Evolutionary conservation across 2,888 invertebrate genomes (phyloP).

Genomic region (Lasioglossum zephyrum): DNA sequence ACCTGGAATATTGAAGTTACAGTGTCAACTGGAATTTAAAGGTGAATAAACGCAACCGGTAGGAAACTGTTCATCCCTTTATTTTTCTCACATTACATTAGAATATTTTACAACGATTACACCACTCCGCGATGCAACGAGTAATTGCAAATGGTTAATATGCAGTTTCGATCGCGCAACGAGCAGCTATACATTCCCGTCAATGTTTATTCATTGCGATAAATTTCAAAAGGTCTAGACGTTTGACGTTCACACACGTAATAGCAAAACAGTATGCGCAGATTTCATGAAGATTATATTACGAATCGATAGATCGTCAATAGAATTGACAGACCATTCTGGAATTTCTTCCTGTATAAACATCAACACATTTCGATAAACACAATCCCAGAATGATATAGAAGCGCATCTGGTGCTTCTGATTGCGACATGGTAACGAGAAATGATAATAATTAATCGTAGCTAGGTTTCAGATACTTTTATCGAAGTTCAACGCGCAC

Average conservation of each 20-base stretch:
- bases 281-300: neutral
- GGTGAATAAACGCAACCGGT: slow-evolving; percentile 14
- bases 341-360: neutral
- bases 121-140: neutral
- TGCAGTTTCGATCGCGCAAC: neutral
- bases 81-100: slow-evolving; percentile 26
- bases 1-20: neutral
- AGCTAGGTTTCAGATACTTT: neutral
- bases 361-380: neutral
- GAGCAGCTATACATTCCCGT: slow-evolving; percentile 7
- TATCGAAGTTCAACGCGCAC: neutral
- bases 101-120: neutral
- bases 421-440: neutral
- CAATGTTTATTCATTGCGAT: slow-evolving; percentile 17
- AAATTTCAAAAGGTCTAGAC: neutral
- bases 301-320: neutral
- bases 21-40: neutral
- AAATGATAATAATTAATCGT: slow-evolving; percentile 4
- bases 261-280: neutral
- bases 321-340: neutral
- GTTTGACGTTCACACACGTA: neutral
- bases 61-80: slow-evolving; percentile 17
- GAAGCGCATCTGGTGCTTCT: neutral
- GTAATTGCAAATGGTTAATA: neutral
- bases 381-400: neutral